Conservation (phyloP, 1,140 invertebrate genomes). For the Glossosoma conforme region DNA sequence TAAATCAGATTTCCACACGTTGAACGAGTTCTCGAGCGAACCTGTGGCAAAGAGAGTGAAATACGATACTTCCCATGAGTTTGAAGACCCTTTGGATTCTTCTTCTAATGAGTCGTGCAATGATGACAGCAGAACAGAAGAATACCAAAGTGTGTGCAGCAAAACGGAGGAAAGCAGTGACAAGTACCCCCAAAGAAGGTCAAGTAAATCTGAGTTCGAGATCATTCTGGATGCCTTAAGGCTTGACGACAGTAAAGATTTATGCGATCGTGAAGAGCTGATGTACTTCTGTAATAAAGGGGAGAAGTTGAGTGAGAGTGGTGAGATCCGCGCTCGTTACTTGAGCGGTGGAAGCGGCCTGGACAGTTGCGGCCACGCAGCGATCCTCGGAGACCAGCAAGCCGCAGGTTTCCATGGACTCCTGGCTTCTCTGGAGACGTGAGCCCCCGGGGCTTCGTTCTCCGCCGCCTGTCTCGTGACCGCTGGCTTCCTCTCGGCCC, state of each 20-base stretch:
- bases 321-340: conserved; percentile 37
- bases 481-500: conserved; percentile 4
- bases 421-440: conserved; percentile 65
- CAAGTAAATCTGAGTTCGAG: conserved; percentile 37
- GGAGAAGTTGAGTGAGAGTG: conserved; percentile 39
- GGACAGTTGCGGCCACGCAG: conserved; percentile 59
- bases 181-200: conserved; percentile 13
- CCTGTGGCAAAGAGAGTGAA: conserved; percentile 17
- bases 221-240: conserved; percentile 44
- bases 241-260: conserved; percentile 36
- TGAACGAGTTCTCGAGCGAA: conserved; percentile 19
- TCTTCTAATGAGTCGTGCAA: too few species aligned
- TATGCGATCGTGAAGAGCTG: conserved; percentile 34
- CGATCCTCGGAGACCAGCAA: conserved; percentile 62
- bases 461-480: neutral
- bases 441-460: conserved; percentile 32
- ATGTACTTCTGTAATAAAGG: conserved; percentile 42
- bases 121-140: neutral
- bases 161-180: conserved; percentile 9
- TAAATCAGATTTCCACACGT: conserved; percentile 22
- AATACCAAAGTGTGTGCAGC: neutral
- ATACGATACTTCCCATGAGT: conserved; percentile 34
- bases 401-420: conserved; percentile 63
- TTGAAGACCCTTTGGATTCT: conserved; percentile 24
- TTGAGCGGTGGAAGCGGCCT: conserved; percentile 33